Evolutionary conservation across 1,140 invertebrate genomes (phyloP).

Genomic region (Reticulitermes speratus): DNA sequence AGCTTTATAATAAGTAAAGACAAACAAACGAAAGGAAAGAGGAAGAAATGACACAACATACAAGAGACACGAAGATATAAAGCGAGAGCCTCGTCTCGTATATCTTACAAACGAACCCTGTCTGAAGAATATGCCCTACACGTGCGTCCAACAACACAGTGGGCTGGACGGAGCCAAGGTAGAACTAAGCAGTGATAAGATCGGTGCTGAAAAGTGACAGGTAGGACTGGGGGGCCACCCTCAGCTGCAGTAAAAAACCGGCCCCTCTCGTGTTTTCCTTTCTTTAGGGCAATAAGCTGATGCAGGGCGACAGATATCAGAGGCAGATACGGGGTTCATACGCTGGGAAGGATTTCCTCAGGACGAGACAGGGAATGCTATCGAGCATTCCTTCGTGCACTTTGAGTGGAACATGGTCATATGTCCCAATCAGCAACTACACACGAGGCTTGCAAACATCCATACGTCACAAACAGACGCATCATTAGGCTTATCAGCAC

Average conservation of each 20-base stretch:
- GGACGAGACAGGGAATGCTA: neutral
- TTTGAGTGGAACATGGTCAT: neutral
- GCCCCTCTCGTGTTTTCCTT: neutral
- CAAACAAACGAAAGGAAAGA: too few species aligned
- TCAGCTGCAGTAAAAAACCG: neutral
- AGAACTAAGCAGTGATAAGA: neutral
- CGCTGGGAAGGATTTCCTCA: neutral
- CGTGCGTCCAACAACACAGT: neutral
- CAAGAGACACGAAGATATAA: too few species aligned
- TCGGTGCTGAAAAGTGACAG: slow-evolving; percentile 17
- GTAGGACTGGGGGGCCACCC: neutral
- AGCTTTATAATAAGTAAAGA: too few species aligned
- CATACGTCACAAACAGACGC: too few species aligned
- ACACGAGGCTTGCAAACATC: too few species aligned
- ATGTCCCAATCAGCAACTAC: too few species aligned
- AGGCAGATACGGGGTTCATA: neutral
- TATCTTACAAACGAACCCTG: neutral
- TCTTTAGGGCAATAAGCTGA: neutral
- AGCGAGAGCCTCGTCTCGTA: too few species aligned
- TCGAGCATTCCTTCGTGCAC: neutral
- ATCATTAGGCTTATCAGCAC: too few species aligned
- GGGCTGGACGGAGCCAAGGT: neutral
- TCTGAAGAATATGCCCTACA: neutral
- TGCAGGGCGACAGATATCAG: neutral
- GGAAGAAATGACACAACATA: too few species aligned